phyloP scores from a whole-genome alignment of 1,140 invertebrate genomes.

The Helicorthomorpha holstii region DNA sequence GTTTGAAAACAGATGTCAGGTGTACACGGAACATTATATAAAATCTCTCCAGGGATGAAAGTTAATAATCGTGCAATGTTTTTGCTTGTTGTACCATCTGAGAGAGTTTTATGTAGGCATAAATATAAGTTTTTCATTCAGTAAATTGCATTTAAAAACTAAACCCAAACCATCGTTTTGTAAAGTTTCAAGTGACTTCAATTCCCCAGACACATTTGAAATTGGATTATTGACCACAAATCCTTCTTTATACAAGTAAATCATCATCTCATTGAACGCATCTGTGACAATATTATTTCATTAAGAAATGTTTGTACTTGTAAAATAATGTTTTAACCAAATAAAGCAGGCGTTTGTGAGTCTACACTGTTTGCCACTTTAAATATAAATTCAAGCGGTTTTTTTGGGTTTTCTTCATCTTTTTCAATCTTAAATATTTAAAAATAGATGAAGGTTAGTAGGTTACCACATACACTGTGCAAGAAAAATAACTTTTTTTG shows the following conservation, averaged over 20 bases:
- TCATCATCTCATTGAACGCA: background rate
- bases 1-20: background rate
- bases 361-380: background rate
- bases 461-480: background rate
- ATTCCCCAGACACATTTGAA: background rate
- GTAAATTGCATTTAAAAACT: background rate
- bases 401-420: too few relatives aligned
- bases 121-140: background rate
- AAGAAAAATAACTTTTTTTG: background rate
- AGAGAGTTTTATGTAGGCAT: background rate
- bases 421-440: background rate
- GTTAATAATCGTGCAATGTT: background rate
- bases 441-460: background rate
- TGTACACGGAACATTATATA: background rate
- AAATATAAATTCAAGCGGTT: background rate
- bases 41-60: background rate
- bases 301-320: background rate
- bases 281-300: background rate
- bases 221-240: background rate
- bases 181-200: background rate
- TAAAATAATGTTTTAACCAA: background rate
- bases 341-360: background rate
- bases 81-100: background rate
- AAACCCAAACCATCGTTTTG: background rate
- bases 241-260: background rate